phyloP scores from a whole-genome alignment of 2,797 vertebrate species.

The Gobio occitaniae region DNA sequence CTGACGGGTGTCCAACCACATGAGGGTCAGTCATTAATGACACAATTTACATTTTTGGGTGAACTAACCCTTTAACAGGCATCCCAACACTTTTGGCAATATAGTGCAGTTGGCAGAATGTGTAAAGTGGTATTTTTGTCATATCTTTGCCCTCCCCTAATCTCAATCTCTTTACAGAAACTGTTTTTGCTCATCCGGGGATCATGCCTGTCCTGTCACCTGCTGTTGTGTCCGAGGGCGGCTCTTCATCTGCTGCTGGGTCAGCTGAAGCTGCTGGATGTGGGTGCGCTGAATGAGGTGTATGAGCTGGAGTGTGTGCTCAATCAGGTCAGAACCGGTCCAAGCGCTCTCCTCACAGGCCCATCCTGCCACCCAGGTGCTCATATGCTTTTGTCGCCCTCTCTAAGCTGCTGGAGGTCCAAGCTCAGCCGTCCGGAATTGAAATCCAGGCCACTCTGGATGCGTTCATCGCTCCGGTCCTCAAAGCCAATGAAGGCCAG shows the following conservation, averaged over 20 bases:
- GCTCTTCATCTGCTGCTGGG: constrained; percentile 86
- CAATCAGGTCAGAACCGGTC: constrained; percentile 76
- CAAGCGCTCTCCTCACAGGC: neutral
- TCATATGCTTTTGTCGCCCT: neutral
- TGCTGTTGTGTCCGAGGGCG: constrained; percentile 85
- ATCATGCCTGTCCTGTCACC: constrained; percentile 88
- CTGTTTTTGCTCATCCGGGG: constrained; percentile 88
- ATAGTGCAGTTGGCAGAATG: neutral
- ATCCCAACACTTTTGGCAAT: too few species aligned
- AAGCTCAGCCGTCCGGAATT: constrained; percentile 67
- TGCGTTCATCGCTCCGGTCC: constrained; percentile 67
- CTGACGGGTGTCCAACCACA: too few species aligned
- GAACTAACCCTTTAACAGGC: too few species aligned
- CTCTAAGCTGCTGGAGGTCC: constrained; percentile 81
- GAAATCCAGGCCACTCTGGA: constrained; percentile 82
- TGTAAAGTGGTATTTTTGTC: neutral
- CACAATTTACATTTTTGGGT: too few species aligned
- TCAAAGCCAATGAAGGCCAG: constrained; percentile 61
- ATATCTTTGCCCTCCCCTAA: neutral
- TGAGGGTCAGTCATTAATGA: too few species aligned
- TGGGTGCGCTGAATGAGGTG: constrained; percentile 84
- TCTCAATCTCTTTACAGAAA: constrained; percentile 68
- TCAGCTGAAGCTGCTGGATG: constrained; percentile 87
- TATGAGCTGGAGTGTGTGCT: constrained; percentile 83
- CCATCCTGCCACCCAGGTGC: neutral